Evolutionary conservation across 2,797 vertebrate species (phyloP).

Genomic region (Eospalax fontanierii): DNA sequence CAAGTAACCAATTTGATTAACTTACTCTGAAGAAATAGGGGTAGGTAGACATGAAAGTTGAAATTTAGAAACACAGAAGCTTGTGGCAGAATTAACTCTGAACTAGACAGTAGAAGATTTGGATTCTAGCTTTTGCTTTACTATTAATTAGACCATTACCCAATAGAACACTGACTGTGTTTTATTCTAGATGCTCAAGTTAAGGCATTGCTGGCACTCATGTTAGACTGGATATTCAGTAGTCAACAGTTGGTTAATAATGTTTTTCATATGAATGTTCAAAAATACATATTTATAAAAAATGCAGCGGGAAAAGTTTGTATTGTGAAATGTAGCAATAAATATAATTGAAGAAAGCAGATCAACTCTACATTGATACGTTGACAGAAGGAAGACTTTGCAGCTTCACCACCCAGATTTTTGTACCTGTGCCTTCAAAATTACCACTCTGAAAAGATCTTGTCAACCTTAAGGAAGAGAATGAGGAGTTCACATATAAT

Average conservation of each 20-base stretch:
- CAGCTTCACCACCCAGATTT: conserved; percentile 84
- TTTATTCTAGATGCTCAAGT: conserved; percentile 14
- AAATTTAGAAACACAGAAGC: neutral
- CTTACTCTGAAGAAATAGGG: neutral
- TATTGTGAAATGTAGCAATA: conserved; percentile 94
- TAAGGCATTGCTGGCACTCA: neutral
- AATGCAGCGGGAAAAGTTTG: conserved; percentile 94
- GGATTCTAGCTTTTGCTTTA: conserved; percentile 48
- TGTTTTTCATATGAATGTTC: conserved; percentile 85
- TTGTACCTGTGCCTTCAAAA: conserved; percentile 88
- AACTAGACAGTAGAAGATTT: conserved; percentile 16
- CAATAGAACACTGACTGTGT: neutral
- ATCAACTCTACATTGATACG: conserved; percentile 91
- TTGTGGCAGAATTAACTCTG: conserved; percentile 22
- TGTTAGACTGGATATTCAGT: neutral
- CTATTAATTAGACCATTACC: neutral
- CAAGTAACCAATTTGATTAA: conserved; percentile 37
- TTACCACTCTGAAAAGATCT: conserved; percentile 84
- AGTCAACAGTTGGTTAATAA: conserved; percentile 16
- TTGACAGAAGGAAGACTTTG: conserved; percentile 89
- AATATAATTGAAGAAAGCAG: conserved; percentile 94
- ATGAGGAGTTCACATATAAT: conserved; percentile 85
- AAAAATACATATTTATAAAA: conserved; percentile 95
- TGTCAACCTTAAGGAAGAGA: conserved; percentile 87
- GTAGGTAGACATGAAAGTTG: neutral